phyloP scores from a whole-genome alignment of 30 jellyfish, hydroid and myxozoan species.

The Hydra vulgaris region DNA sequence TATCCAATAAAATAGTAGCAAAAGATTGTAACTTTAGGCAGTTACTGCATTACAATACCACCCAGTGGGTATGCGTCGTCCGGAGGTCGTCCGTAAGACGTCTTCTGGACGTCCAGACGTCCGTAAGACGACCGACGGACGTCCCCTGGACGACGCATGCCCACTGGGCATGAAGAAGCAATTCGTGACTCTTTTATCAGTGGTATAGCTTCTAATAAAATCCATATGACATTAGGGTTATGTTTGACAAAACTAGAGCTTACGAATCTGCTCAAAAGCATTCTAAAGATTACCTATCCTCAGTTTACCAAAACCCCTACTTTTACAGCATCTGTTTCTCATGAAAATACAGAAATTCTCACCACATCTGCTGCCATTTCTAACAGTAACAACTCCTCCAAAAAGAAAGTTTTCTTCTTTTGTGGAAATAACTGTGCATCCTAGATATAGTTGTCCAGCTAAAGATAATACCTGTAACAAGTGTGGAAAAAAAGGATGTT shows the following conservation, averaged over 20 bases:
- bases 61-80: too few relatives aligned
- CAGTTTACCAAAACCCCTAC: neutral
- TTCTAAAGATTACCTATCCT: neutral
- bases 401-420: neutral
- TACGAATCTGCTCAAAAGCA: neutral
- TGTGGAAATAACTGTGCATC: neutral
- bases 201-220: neutral
- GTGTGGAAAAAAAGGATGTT: too few relatives aligned
- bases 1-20: neutral
- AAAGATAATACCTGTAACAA: too few relatives aligned
- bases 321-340: constrained; percentile 1
- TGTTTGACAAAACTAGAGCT: constrained; percentile 2
- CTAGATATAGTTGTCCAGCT: too few relatives aligned
- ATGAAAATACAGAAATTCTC: constrained; percentile 1
- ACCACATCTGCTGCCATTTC: constrained; percentile 4
- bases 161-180: neutral
- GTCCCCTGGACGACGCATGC: too few relatives aligned
- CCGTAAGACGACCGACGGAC: too few relatives aligned
- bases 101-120: too few relatives aligned
- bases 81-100: too few relatives aligned
- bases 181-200: neutral
- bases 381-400: constrained; percentile 6
- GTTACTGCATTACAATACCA: neutral
- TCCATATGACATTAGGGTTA: neutral
- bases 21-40: neutral